Evolutionary conservation across 2,888 invertebrate species (phyloP).

Genomic region (Sipha maydis): DNA sequence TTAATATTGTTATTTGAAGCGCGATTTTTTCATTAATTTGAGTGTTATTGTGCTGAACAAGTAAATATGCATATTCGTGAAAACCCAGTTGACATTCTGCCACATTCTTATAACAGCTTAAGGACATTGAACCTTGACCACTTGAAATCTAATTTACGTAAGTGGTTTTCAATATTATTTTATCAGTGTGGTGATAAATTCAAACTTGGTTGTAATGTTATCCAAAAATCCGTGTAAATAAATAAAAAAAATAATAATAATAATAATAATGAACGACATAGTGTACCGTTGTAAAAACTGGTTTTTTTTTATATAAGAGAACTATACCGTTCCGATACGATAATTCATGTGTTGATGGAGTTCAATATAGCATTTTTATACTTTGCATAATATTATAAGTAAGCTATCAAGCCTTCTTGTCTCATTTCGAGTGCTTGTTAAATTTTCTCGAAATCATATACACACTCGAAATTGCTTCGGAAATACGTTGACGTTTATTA

Average conservation of each 20-base stretch:
- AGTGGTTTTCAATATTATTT: conserved; percentile 43
- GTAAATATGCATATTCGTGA: conserved; percentile 13
- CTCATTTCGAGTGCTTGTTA: not conserved
- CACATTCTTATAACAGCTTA: conserved; percentile 31
- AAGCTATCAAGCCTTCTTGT: not conserved
- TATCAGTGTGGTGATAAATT: conserved; percentile 18
- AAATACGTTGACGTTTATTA: not conserved
- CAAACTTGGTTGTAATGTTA: conserved; percentile 4
- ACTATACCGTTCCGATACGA: not conserved
- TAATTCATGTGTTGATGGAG: not conserved
- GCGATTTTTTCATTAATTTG: not conserved
- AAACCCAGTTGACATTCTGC: conserved; percentile 54
- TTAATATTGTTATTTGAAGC: conserved; percentile 13
- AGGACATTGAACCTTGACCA: conserved; percentile 52
- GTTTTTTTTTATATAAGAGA: conserved; percentile 25
- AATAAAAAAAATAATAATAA: conserved; percentile 27
- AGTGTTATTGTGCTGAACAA: not conserved
- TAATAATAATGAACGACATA: not conserved
- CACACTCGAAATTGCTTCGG: not conserved
- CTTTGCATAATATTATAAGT: not conserved
- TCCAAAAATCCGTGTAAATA: conserved; percentile 11
- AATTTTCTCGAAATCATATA: not conserved
- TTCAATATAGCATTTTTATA: not conserved
- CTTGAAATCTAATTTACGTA: conserved; percentile 24
- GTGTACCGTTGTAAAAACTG: conserved; percentile 11